Conservation (phyloP, 2,888 invertebrate species). For the Troilus luridus region DNA sequence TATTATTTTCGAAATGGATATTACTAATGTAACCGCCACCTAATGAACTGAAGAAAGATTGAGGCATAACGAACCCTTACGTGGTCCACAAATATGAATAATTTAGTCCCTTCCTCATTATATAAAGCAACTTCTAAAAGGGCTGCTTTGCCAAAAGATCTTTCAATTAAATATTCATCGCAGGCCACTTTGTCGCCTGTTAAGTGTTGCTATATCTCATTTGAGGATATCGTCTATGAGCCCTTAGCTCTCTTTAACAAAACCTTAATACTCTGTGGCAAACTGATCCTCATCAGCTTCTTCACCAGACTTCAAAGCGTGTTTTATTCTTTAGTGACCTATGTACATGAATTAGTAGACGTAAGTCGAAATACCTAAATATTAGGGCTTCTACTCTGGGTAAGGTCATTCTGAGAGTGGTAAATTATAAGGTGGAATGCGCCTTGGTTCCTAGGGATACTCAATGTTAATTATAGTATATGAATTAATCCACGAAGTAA, state of each 20-base stretch:
- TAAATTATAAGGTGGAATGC: no score
- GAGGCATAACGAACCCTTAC: background rate
- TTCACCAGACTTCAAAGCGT: background rate
- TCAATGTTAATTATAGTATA: no score
- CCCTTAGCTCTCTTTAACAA: background rate
- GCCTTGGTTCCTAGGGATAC: no score
- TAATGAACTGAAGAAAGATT: background rate
- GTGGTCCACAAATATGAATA: background rate
- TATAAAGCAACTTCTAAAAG: background rate
- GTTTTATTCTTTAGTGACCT: no score
- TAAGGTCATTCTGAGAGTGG: no score
- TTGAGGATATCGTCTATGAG: background rate
- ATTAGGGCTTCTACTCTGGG: no score
- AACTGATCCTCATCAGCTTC: background rate
- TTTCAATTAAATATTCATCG: slow-evolving; percentile 1
- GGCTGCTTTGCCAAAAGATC: background rate
- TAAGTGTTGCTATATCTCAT: background rate
- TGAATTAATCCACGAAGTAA: no score
- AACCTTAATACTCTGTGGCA: background rate
- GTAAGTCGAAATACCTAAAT: no score
- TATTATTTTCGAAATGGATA: background rate
- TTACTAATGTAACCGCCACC: background rate
- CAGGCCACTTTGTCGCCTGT: background rate
- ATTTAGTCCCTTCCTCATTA: background rate
- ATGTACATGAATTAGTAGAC: no score